phyloP scores from a whole-genome alignment of 1,140 invertebrate species.

The Musca vetustissima region DNA sequence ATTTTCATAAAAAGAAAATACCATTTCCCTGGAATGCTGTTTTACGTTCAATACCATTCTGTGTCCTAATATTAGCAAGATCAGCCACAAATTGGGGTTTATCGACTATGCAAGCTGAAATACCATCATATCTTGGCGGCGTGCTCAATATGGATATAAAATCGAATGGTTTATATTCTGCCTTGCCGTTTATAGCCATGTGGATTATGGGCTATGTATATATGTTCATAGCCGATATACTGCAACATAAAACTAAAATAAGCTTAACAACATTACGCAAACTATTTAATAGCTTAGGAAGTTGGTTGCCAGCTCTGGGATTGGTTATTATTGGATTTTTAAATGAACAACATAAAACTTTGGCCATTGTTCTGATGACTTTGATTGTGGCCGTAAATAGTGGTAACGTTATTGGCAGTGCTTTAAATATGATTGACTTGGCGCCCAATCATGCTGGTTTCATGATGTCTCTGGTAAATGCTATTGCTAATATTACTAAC shows the following conservation, averaged over 20 bases:
- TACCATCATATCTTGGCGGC: slow-evolving; percentile 86
- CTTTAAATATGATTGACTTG: slow-evolving; percentile 72
- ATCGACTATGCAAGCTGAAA: slow-evolving; percentile 85
- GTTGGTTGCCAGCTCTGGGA: slow-evolving; percentile 63
- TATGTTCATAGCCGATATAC: slow-evolving; percentile 29
- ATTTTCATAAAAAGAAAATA: slow-evolving; percentile 46
- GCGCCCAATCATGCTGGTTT: slow-evolving; percentile 76
- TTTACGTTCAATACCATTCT: slow-evolving; percentile 75
- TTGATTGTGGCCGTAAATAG: slow-evolving; percentile 76
- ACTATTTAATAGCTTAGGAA: slow-evolving; percentile 66
- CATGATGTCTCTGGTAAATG: slow-evolving; percentile 70
- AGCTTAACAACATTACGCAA: slow-evolving; percentile 60
- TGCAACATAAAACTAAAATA: slow-evolving; percentile 33
- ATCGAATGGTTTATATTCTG: slow-evolving; percentile 68
- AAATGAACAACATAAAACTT: slow-evolving; percentile 54
- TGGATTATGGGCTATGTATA: slow-evolving; percentile 64
- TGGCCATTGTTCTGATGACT: slow-evolving; percentile 65
- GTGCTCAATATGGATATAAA: slow-evolving; percentile 78
- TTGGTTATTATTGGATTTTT: slow-evolving; percentile 59
- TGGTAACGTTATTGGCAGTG: slow-evolving; percentile 69
- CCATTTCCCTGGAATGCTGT: slow-evolving; percentile 74
- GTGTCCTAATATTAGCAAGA: slow-evolving; percentile 74
- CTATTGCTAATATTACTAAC: slow-evolving; percentile 69
- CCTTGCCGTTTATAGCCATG: slow-evolving; percentile 76
- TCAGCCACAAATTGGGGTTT: slow-evolving; percentile 84